These are phyloP conservation scores for Helobdella robusta DNA, from an alignment of 2,888 invertebrate species.

Conservation along the genomic window DNA sequence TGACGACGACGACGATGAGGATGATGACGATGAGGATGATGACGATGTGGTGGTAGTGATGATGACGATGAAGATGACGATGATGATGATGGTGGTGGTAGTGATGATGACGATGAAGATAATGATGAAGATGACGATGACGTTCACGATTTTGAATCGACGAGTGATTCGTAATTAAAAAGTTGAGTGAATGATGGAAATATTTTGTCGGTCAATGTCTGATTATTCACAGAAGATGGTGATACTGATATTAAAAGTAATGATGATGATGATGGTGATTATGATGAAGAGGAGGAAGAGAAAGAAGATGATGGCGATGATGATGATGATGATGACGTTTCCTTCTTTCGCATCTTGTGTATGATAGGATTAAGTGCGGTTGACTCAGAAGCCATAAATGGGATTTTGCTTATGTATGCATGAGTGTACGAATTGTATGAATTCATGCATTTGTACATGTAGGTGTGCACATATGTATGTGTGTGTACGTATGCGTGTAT, in stretches of 20 bases:
- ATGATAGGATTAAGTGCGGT: constrained; percentile 13
- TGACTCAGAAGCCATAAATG: constrained; percentile 9
- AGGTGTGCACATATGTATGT: constrained; percentile 1
- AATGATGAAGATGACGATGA: constrained; percentile 7
- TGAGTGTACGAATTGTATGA: too few relatives aligned
- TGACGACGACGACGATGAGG: not conserved
- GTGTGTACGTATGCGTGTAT: too few relatives aligned
- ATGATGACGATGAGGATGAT: not conserved
- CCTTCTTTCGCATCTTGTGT: constrained; percentile 7
- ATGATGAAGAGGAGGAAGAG: constrained; percentile 9
- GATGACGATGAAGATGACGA: constrained; percentile 7
- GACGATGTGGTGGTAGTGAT: not conserved
- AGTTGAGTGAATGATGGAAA: not conserved
- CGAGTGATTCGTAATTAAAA: not conserved
- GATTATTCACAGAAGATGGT: not conserved
- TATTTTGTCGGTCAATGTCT: too few relatives aligned
- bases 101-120: constrained; percentile 18
- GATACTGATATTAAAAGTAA: not conserved
- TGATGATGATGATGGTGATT: constrained; percentile 17
- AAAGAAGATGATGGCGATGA: constrained; percentile 27
- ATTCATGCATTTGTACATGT: too few relatives aligned
- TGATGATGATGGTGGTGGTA: not conserved
- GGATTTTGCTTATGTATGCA: not conserved
- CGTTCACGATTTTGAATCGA: not conserved
- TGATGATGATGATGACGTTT: constrained; percentile 28